Conservation (phyloP, 2,888 invertebrate genomes). For the Scrobipalpa atriplicella region DNA sequence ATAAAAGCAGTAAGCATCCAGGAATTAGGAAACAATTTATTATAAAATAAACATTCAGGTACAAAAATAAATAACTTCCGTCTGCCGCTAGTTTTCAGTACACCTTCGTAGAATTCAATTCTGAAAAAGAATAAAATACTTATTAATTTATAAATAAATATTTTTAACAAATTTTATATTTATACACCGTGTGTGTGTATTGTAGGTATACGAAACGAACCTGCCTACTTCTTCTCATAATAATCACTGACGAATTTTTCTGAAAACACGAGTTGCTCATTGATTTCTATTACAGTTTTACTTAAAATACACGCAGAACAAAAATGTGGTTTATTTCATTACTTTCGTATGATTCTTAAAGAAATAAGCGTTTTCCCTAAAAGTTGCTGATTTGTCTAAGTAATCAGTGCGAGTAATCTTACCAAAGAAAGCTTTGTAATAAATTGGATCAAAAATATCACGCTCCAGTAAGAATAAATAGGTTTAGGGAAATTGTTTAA, state of each 20-base stretch:
- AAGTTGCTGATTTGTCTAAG: neutral
- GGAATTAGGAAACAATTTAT: neutral
- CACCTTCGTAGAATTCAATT: neutral
- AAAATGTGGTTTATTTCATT: too few species aligned
- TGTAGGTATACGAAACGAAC: too few species aligned
- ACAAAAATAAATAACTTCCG: slow-evolving; percentile 7
- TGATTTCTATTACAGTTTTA: too few species aligned
- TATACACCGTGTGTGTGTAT: too few species aligned
- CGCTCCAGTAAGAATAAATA: neutral
- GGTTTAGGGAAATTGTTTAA: neutral
- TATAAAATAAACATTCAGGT: slow-evolving; percentile 5
- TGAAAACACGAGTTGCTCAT: too few species aligned
- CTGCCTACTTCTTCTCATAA: too few species aligned
- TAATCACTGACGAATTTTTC: too few species aligned
- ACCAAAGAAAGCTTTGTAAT: neutral
- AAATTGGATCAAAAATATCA: neutral
- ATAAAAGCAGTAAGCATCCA: neutral
- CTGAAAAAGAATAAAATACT: neutral
- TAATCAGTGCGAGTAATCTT: neutral
- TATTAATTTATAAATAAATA: neutral
- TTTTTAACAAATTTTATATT: too few species aligned
- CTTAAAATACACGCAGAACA: too few species aligned
- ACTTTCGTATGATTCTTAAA: too few species aligned
- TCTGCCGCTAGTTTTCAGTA: neutral
- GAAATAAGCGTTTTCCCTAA: neutral